Base-by-base conservation (phyloP, 2,113 vertebrate genomes). In the Holacanthus passer region DNA sequence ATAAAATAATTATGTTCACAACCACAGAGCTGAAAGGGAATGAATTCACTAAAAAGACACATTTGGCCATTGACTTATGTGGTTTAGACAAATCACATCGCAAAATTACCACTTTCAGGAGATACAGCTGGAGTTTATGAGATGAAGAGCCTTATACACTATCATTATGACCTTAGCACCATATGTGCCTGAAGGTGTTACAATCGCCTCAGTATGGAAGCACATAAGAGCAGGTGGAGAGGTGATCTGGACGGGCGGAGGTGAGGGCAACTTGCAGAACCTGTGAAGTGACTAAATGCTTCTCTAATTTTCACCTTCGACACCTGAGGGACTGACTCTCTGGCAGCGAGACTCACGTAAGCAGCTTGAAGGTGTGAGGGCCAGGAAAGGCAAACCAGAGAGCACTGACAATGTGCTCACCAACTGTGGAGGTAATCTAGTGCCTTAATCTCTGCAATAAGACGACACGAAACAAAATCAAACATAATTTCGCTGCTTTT, bases 231-330 rank as follows among this genome's bases (percentile, higher is more conserved):
- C 32, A 62, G 45, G 76, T 17, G 72, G 22, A 32, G 67, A 50
- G 45, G 47, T 5, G 48, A 41, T 10, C 17, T 39, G 24, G 45
- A 45, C 41, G 17, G 7, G 47, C 31, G 55, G 62, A 69, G 39
- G 43, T 50, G 63, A 85, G 29, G 69, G 37, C 39, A 78, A 71
- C 31, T 63, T 56, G 4, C 19, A 55, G 58, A 72, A 56, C 59
- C 71, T 65, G 73, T 70, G 43, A 78, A 73, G 50, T 37, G 60
- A 59, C 53, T 63, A 76, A 87, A 72, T 3, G 29, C 65, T 56
- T 47, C 29, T 62, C 65, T 58, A 29, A 81, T 78, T 79, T 80
- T 76, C 58, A 76, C 82, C 45, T 73, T 55, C 29, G 68, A 17
- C 58, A 32, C 85, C 72, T 63, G 64, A 2, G 81, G 39, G 72